Evolutionary conservation across 2,888 invertebrate genomes (phyloP).

Genomic region (Eupithecia abbreviata): DNA sequence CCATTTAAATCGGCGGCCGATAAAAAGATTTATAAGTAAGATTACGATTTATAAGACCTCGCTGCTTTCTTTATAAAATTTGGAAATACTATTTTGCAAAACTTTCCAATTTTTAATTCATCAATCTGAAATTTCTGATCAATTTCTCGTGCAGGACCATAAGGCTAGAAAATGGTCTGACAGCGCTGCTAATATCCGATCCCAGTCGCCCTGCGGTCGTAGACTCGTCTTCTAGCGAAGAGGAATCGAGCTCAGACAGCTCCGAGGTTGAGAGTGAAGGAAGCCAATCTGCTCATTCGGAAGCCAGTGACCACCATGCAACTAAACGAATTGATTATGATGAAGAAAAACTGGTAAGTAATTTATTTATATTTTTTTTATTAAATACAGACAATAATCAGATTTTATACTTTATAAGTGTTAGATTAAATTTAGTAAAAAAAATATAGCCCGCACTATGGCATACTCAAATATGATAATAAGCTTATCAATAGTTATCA

Average conservation of each 20-base stretch:
- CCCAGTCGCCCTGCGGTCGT: slow-evolving; percentile 61
- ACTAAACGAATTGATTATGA: slow-evolving; percentile 65
- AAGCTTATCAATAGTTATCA: no score
- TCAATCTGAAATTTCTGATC: neutral
- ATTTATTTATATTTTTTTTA: neutral
- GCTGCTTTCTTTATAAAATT: neutral
- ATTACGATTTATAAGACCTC: slow-evolving; percentile 12
- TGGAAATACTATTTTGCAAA: neutral
- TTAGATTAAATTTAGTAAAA: no score
- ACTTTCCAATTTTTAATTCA: neutral
- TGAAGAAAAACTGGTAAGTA: slow-evolving; percentile 78
- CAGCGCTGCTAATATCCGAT: slow-evolving; percentile 89
- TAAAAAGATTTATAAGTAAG: slow-evolving; percentile 90
- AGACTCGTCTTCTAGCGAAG: slow-evolving; percentile 66
- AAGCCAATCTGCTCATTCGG: slow-evolving; percentile 65
- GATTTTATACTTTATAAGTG: no score
- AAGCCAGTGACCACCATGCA: slow-evolving; percentile 67
- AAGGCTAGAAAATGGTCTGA: slow-evolving; percentile 87
- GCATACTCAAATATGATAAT: no score
- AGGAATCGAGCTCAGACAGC: slow-evolving; percentile 62
- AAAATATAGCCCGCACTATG: no score
- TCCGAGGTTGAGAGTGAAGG: slow-evolving; percentile 76
- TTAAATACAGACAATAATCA: no score
- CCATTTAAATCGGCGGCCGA: slow-evolving; percentile 90
- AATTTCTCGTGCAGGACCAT: slow-evolving; percentile 46